phyloP scores from a whole-genome alignment of 1,140 invertebrate species.

The Lepidurus apus region DNA sequence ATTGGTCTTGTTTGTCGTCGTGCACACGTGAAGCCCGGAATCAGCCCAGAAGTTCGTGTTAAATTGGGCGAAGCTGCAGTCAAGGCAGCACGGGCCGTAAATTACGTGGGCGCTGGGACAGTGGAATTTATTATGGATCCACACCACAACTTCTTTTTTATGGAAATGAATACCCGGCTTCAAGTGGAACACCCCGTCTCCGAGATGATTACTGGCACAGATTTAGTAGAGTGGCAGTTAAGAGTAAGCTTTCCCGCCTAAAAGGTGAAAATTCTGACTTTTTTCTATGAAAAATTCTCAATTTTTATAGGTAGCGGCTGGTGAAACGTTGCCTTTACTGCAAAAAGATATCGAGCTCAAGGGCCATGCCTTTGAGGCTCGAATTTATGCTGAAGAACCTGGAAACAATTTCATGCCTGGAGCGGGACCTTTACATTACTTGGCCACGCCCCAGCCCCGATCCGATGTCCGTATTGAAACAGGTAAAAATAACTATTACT shows the following conservation, averaged over 20 bases:
- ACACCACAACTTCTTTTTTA: constrained; percentile 89
- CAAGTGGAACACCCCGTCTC: constrained; percentile 97
- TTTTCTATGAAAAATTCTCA: constrained; percentile 42
- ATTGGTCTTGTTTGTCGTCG: background rate
- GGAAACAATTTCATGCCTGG: constrained; percentile 82
- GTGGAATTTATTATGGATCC: constrained; percentile 91
- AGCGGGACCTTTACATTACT: constrained; percentile 66
- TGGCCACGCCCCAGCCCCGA: constrained; percentile 57
- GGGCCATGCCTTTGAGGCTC: constrained; percentile 85
- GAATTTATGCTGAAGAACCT: constrained; percentile 92
- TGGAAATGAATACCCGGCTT: constrained; percentile 97
- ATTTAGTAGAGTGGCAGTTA: constrained; percentile 97
- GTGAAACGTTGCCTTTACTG: constrained; percentile 71
- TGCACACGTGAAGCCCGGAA: constrained; percentile 57
- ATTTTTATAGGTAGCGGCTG: constrained; percentile 61
- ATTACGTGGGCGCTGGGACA: constrained; percentile 92
- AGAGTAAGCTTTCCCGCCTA: constrained; percentile 42
- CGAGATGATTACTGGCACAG: constrained; percentile 89
- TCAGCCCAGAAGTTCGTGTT: constrained; percentile 66
- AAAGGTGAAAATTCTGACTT: background rate
- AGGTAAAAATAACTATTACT: constrained; percentile 46
- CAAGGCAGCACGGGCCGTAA: constrained; percentile 79
- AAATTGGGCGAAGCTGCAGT: constrained; percentile 85
- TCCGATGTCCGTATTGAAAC: constrained; percentile 68
- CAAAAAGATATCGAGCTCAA: constrained; percentile 70